Evolutionary conservation across 1,140 invertebrate species (phyloP).

Genomic region (Drosophila nasuta): DNA sequence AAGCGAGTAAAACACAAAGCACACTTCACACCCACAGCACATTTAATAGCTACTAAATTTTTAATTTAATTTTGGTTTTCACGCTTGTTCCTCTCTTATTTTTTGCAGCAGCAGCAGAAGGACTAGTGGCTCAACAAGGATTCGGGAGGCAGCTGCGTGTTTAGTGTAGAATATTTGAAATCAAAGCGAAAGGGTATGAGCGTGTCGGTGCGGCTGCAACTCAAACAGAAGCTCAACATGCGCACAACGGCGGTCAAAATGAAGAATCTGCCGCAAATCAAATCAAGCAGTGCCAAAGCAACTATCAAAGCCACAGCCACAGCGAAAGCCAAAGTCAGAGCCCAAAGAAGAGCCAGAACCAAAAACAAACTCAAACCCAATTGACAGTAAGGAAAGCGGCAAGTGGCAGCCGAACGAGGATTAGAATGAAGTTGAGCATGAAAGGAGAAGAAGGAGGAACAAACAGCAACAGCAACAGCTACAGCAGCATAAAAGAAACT

Average conservation of each 20-base stretch:
- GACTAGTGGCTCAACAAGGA: slow-evolving; percentile 8
- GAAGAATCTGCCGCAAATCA: slow-evolving; percentile 50
- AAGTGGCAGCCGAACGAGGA: slow-evolving; percentile 34
- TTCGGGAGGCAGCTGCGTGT: slow-evolving; percentile 47
- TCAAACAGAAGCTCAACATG: slow-evolving; percentile 76
- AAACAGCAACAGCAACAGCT: slow-evolving; percentile 23
- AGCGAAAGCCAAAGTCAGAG: slow-evolving; percentile 15
- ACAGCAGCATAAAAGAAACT: slow-evolving; percentile 42
- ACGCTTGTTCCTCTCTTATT: not conserved
- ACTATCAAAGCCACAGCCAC: slow-evolving; percentile 24
- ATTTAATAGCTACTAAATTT: slow-evolving; percentile 35
- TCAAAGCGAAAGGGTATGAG: slow-evolving; percentile 78
- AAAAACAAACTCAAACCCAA: not conserved
- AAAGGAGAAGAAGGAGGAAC: slow-evolving; percentile 8
- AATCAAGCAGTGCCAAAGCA: slow-evolving; percentile 6
- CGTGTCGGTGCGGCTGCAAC: slow-evolving; percentile 58
- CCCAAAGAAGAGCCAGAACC: slow-evolving; percentile 1
- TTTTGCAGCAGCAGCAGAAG: slow-evolving; percentile 14
- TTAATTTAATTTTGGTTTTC: slow-evolving; percentile 33
- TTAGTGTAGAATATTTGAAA: slow-evolving; percentile 84
- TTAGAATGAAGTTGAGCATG: slow-evolving; percentile 23
- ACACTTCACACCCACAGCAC: slow-evolving; percentile 14
- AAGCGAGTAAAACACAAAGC: slow-evolving; percentile 1
- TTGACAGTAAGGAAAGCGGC: not conserved
- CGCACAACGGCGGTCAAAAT: slow-evolving; percentile 81